Evolutionary conservation across 2,797 vertebrate genomes (phyloP).

Genomic region (Rhabdophis nuchalis): DNA sequence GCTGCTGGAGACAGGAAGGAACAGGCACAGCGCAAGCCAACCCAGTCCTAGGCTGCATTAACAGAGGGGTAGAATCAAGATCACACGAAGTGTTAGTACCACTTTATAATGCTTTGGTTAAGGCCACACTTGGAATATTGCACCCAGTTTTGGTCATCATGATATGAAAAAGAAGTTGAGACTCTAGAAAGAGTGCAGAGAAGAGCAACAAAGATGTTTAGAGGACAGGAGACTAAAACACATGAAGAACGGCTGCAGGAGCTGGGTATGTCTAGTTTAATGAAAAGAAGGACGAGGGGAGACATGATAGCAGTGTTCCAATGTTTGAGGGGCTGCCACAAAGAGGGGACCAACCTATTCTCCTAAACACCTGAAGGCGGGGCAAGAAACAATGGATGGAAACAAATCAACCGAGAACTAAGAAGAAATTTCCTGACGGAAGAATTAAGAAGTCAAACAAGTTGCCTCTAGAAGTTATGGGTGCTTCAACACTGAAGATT

Average conservation of each 20-base stretch:
- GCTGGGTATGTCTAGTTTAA: background rate
- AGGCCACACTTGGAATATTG: background rate
- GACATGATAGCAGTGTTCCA: background rate
- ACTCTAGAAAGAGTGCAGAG: too few relatives aligned
- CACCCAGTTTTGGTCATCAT: background rate
- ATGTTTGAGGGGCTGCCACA: fast-evolving
- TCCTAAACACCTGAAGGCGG: background rate
- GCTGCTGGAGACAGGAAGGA: background rate
- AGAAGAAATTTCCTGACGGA: background rate
- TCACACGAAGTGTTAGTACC: background rate
- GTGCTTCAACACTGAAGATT: background rate
- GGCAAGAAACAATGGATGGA: background rate
- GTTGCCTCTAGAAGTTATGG: background rate
- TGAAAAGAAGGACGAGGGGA: background rate
- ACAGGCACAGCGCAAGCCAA: background rate
- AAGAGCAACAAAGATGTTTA: background rate
- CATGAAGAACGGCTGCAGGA: background rate
- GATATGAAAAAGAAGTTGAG: background rate
- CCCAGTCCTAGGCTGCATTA: background rate
- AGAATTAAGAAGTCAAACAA: background rate
- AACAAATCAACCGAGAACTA: background rate
- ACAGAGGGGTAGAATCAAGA: background rate
- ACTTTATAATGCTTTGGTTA: background rate
- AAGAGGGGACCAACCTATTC: background rate
- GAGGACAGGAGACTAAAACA: background rate